Percentiles rank a stretch among this genome's conserved stretches.
Conservation (phyloP, 2,888 invertebrate species). For the Koerneria pararmatus region DNA sequence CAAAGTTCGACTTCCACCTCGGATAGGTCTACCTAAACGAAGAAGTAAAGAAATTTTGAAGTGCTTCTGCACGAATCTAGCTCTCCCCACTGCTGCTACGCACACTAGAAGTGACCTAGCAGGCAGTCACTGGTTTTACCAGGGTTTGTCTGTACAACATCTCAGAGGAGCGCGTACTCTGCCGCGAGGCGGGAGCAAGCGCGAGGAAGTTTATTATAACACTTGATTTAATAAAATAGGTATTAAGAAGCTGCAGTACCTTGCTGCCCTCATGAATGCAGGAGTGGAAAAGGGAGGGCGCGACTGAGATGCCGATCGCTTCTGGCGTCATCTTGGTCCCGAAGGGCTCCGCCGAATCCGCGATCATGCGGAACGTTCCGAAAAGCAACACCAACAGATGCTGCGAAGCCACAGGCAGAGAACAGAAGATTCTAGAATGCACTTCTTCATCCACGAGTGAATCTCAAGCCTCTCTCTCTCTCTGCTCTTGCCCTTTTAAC, state of each 20-base stretch:
- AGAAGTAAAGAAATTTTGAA: constrained; percentile 7
- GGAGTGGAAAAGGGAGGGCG: constrained; percentile 90
- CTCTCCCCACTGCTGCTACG: too few relatives aligned
- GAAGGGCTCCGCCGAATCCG: constrained; percentile 82
- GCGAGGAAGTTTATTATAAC: too few relatives aligned
- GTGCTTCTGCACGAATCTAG: too few relatives aligned
- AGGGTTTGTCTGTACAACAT: constrained; percentile 4
- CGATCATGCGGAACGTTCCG: constrained; percentile 92
- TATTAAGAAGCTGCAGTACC: constrained; percentile 44
- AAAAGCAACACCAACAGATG: constrained; percentile 87
- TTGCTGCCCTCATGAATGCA: constrained; percentile 85
- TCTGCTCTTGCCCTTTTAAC: neutral
- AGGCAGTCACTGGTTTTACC: constrained; percentile 3
- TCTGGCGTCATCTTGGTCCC: constrained; percentile 90
- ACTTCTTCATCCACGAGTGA: neutral
- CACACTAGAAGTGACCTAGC: too few relatives aligned
- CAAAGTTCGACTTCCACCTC: too few relatives aligned
- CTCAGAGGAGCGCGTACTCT: too few relatives aligned
- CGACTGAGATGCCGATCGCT: constrained; percentile 88
- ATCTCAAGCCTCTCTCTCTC: neutral
- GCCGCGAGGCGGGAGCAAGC: too few relatives aligned
- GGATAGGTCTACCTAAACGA: too few relatives aligned
- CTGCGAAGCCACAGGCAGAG: constrained; percentile 81
- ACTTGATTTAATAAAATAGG: constrained; percentile 3
- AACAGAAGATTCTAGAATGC: constrained; percentile 74